Conservation (phyloP, 2,113 vertebrate genomes). For the Phyllopteryx taeniolatus region DNA sequence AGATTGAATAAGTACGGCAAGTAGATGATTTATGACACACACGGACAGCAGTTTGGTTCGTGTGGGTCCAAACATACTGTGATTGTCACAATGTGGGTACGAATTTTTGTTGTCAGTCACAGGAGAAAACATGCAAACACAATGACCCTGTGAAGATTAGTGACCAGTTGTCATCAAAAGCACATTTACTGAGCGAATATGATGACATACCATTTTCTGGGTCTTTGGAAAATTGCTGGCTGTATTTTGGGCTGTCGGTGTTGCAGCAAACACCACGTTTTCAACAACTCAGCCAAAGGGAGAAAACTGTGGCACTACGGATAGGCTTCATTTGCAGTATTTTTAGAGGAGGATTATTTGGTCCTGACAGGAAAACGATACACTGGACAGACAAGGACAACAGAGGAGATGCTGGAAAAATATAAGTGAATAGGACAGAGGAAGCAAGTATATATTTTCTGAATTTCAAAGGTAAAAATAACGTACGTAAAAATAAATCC, state of each 20-base stretch:
- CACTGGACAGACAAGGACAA: neutral
- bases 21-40: conserved; percentile 26
- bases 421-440: too few relatives aligned
- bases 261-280: neutral
- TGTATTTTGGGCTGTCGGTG: neutral
- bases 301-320: neutral
- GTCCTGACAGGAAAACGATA: neutral
- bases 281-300: neutral
- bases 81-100: conserved; percentile 48
- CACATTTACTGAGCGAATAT: neutral
- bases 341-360: neutral
- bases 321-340: neutral
- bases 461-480: too few relatives aligned
- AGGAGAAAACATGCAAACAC: neutral
- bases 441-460: too few relatives aligned
- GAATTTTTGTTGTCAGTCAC: conserved; percentile 17
- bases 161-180: neutral
- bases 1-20: conserved; percentile 48
- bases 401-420: neutral
- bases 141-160: neutral
- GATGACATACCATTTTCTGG: conserved; percentile 6
- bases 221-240: conserved; percentile 25
- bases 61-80: conserved; percentile 29
- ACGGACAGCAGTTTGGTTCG: neutral
- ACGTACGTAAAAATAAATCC: too few relatives aligned